Base-by-base conservation (phyloP, 2,797 vertebrate genomes). In the Gouania willdenowi region DNA sequence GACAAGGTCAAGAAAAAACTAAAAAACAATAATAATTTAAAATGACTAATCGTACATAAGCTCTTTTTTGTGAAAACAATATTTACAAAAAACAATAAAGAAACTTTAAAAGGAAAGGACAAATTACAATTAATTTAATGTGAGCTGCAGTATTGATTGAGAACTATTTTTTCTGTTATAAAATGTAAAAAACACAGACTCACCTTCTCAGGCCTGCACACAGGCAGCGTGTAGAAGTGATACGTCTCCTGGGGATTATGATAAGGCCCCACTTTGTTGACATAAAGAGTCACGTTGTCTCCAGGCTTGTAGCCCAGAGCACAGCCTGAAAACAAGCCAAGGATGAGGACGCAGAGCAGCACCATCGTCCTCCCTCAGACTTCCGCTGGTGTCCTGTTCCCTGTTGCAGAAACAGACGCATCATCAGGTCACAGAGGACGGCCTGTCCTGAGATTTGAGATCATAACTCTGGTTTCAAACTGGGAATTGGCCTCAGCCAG, bases 181-280 rank as follows among this genome's bases (percentile, higher is more conserved):
- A n/a, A n/a, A n/a, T n/a, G n/a, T n/a, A n/a, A n/a, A n/a, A n/a
- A n/a, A 36, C 11, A 39, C 22, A 62, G 32, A 79, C 83, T 79
- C 39, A 95, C 92, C 83, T 94, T 89, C 31, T 89, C 75, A 0
- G 94, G 94, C 33, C 90, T 90, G 84, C 94, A 97, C 14, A 97
- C 93, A 2, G 94, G 93, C 42, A 95, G 81, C 3, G 92, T 93
- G 62, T 95, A 97, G 81, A 88, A 97, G 81, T 97, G 94, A 80
- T 97, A 97, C 3, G 94, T 97, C 85, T 97, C 94, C 73, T 97
- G 94, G 11, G 93, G 94, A 61, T 97, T 97, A 69, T 97, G 93
- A 69, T 94, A 97, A 27, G 94, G 93, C 1, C 94, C 94, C 41
- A 97, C 94, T 89, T 97, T 97, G 85, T 97, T 95, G 65, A 97